Evolutionary conservation across 1,140 invertebrate genomes (phyloP).

Genomic region (Neoseiulus cucumeris): DNA sequence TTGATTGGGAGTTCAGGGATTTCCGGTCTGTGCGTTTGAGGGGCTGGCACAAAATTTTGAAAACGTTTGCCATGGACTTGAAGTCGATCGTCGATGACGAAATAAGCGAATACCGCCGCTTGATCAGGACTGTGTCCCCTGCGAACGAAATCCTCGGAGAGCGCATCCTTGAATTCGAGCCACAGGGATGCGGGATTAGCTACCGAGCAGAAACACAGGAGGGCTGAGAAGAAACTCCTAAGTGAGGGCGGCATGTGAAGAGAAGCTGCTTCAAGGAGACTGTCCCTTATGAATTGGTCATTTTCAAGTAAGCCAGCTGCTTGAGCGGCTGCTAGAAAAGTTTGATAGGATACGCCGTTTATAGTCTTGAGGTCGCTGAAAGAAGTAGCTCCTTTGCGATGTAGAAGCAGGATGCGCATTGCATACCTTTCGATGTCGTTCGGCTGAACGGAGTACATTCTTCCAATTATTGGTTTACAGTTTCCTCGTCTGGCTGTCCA

Average conservation of each 20-base stretch:
- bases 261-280: neutral
- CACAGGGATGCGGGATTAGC: neutral
- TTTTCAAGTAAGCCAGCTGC: neutral
- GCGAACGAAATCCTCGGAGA: neutral
- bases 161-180: neutral
- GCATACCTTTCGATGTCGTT: constrained; percentile 18
- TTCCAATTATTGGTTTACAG: constrained; percentile 14
- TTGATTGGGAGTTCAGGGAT: too few relatives aligned
- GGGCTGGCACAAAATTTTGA: too few relatives aligned
- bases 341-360: neutral
- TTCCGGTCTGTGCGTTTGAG: too few relatives aligned
- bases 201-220: neutral
- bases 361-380: constrained; percentile 20
- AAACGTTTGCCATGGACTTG: too few relatives aligned
- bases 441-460: constrained; percentile 18
- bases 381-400: constrained; percentile 15
- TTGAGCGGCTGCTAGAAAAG: neutral
- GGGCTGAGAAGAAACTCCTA: neutral
- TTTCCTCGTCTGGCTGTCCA: neutral
- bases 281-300: neutral
- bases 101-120: too few relatives aligned
- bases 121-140: too few relatives aligned
- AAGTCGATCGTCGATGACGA: too few relatives aligned
- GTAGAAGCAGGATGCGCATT: constrained; percentile 19
- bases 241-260: neutral